phyloP scores from a whole-genome alignment of 2,113 vertebrate genomes.

The Perca flavescens region DNA sequence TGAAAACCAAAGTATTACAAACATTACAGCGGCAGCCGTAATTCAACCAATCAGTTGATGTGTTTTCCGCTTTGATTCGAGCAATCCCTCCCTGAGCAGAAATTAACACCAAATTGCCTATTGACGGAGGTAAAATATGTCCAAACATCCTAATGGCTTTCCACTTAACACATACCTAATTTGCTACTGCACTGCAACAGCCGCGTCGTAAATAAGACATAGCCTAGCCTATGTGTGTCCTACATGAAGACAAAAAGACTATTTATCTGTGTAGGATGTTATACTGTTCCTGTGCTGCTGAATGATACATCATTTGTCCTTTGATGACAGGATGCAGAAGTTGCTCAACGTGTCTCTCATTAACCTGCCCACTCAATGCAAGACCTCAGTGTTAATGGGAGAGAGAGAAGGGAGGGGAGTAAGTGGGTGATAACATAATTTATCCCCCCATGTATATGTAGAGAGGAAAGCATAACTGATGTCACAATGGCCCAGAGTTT shows the following conservation, averaged over 20 bases:
- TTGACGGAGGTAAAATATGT: conserved; percentile 55
- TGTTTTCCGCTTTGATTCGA: conserved; percentile 39
- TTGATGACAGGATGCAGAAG: conserved; percentile 71
- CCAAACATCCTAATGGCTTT: conserved; percentile 46
- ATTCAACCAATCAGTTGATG: conserved; percentile 63
- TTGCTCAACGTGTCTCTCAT: conserved; percentile 72
- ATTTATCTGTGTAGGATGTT: conserved; percentile 21
- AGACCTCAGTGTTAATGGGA: conserved; percentile 77
- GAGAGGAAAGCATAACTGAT: neutral
- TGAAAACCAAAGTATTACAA: neutral
- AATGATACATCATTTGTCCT: conserved; percentile 66
- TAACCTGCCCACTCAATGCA: conserved; percentile 77
- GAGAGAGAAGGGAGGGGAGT: conserved; percentile 16
- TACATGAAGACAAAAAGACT: neutral
- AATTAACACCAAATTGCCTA: conserved; percentile 63
- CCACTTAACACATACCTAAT: conserved; percentile 46
- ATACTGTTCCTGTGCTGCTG: conserved; percentile 31
- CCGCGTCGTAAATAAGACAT: conserved; percentile 34
- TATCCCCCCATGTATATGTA: conserved; percentile 6
- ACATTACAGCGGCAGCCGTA: conserved; percentile 10
- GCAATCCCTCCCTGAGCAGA: conserved; percentile 42
- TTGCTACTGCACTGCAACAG: conserved; percentile 11
- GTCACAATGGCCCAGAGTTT: neutral
- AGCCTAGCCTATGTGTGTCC: conserved; percentile 3
- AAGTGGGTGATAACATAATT: conserved; percentile 41